phyloP scores from a whole-genome alignment of 2,113 vertebrate species.

The Rynchops niger region DNA sequence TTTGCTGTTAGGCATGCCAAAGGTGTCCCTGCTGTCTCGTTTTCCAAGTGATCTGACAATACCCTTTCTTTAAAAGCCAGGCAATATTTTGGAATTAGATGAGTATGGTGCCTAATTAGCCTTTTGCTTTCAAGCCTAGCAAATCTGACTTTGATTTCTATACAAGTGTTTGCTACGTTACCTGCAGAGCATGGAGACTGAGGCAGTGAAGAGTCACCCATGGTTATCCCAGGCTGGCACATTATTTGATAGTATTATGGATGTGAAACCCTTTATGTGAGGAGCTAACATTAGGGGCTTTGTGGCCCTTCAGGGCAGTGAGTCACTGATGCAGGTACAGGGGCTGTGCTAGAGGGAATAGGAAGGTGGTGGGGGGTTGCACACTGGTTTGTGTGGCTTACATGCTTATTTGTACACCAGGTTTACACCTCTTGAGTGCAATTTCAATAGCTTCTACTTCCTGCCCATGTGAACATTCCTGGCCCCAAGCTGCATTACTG shows the following conservation, averaged over 20 bases:
- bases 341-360: background rate
- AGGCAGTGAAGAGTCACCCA: background rate
- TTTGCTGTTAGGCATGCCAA: background rate
- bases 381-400: rapidly evolving
- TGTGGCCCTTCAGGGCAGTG: background rate
- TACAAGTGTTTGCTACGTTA: background rate
- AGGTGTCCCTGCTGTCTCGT: background rate
- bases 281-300: background rate
- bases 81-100: background rate
- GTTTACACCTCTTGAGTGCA: background rate
- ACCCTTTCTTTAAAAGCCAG: background rate
- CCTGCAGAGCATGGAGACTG: background rate
- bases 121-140: background rate
- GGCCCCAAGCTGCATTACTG: background rate
- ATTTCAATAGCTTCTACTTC: background rate
- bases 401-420: background rate
- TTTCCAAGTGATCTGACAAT: background rate
- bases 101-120: background rate
- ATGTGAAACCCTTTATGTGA: background rate
- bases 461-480: background rate
- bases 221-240: background rate
- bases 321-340: background rate
- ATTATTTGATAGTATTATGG: background rate
- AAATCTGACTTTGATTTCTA: background rate
- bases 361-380: background rate